Evolutionary conservation across 2,797 vertebrate genomes (phyloP).

Genomic region (Propithecus perrieri): DNA sequence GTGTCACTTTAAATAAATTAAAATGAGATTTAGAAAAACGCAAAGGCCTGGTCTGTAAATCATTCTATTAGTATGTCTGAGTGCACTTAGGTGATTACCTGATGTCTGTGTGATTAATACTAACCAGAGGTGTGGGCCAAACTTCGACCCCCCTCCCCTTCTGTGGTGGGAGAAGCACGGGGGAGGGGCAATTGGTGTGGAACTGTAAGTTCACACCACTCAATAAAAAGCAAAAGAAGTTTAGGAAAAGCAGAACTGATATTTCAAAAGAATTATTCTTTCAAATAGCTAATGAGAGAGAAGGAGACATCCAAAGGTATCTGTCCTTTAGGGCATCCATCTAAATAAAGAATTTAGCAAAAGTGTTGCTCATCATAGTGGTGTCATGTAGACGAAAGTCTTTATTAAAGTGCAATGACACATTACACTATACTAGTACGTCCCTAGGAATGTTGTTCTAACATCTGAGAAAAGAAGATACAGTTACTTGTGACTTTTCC

Average conservation of each 20-base stretch:
- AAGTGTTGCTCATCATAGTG: constrained; percentile 80
- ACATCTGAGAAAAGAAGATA: constrained; percentile 81
- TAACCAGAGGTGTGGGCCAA: constrained; percentile 73
- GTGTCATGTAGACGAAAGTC: constrained; percentile 86
- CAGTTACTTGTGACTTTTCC: background rate
- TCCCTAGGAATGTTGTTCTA: constrained; percentile 28
- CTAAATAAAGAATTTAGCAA: constrained; percentile 78
- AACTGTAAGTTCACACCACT: constrained; percentile 60
- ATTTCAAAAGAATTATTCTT: constrained; percentile 45
- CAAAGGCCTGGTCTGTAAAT: constrained; percentile 69
- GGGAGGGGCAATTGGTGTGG: background rate
- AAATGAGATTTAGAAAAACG: constrained; percentile 73
- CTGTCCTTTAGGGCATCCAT: constrained; percentile 83
- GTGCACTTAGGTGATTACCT: constrained; percentile 72
- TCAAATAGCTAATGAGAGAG: constrained; percentile 4
- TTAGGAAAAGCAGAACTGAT: constrained; percentile 65
- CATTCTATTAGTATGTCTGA: constrained; percentile 76
- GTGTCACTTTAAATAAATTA: constrained; percentile 77
- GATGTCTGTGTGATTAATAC: constrained; percentile 70
- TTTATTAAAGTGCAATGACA: constrained; percentile 83
- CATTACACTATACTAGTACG: background rate
- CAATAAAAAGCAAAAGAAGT: constrained; percentile 61
- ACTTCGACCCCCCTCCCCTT: background rate
- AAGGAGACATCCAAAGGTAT: constrained; percentile 54
- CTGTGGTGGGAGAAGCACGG: background rate